Evolutionary conservation across 2,888 invertebrate species (phyloP).

Genomic region (Cerastoderma edule): DNA sequence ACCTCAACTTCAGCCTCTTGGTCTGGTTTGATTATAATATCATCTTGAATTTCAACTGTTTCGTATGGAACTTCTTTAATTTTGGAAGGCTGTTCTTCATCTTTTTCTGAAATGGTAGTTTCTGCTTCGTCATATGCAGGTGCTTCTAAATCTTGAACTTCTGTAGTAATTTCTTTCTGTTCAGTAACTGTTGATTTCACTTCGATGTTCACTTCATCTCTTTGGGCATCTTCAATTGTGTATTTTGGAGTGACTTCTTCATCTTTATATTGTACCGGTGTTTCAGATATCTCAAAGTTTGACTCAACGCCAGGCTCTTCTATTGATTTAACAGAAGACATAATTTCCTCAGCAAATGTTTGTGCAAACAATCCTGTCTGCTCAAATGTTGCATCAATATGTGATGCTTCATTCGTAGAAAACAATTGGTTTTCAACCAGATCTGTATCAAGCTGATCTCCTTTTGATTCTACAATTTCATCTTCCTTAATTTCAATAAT

Average conservation of each 20-base stretch:
- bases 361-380: too few species aligned
- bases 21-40: too few species aligned
- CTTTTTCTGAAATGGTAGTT: slow-evolving; percentile 10
- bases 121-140: slow-evolving; percentile 28
- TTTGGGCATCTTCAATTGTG: background rate
- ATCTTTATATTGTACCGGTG: too few species aligned
- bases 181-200: slow-evolving; percentile 7
- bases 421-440: too few species aligned
- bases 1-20: too few species aligned
- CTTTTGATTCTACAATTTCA: slow-evolving; percentile 3
- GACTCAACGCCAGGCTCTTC: too few species aligned
- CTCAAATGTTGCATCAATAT: too few species aligned
- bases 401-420: too few species aligned
- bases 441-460: background rate
- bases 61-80: background rate
- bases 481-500: slow-evolving; percentile 5
- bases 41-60: too few species aligned
- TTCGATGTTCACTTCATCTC: background rate
- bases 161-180: slow-evolving; percentile 28
- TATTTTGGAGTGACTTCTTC: background rate
- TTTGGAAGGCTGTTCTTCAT: background rate
- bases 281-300: too few species aligned
- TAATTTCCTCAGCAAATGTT: too few species aligned
- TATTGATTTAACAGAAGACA: too few species aligned
- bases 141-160: slow-evolving; percentile 27